Base-by-base conservation (phyloP, 2,888 invertebrate species). In the Lepas anatifera region DNA sequence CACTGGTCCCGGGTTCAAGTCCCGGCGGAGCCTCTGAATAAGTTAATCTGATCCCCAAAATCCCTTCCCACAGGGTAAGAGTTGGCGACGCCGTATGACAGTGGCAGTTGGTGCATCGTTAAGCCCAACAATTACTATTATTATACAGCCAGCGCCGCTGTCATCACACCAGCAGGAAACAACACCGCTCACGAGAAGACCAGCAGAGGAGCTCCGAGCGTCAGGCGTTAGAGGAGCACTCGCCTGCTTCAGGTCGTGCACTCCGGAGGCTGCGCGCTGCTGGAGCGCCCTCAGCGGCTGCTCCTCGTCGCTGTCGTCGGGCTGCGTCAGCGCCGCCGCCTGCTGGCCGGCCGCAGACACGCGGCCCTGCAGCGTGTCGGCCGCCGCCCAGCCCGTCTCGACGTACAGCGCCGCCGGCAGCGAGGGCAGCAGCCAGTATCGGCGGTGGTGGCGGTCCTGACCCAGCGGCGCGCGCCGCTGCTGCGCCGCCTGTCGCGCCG, bases 371-470 rank as follows among this genome's bases (percentile, higher is more conserved):
- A 72, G 68, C 41, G 72, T 71, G 63, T 73, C 52, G 10, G 67
- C 37, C 27, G 72, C 70, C 22, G 73, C 73, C 74, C 74, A 75
- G 32, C 74, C 74, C 37, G 73, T 74, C 67, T 75, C 75, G 3
- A 75, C 71, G 69, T 73, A 81, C 75, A 76, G 75, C 77, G 63
- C 80, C 3, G 25, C 25, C 13, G 80, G 79, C 2, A 78, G 77
- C 4, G 77, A 75, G 43, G 76, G 75, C 75, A 80, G 79, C 27
- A 78, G 74, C 81, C 81, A 81, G 75, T 81, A 81, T 18, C 81
- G 76, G 70, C 76, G 77, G 74, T 81, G 80, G 73, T 79, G 74
- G 27, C 81, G 75, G 71, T 81, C 81, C 13, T 76, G 76, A 4
- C 81, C 81, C 25, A 81, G 75, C 0, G 81, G 80, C 13, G 71